Conservation (phyloP, 2,113 vertebrate genomes). For the Collichthys lucidus region DNA sequence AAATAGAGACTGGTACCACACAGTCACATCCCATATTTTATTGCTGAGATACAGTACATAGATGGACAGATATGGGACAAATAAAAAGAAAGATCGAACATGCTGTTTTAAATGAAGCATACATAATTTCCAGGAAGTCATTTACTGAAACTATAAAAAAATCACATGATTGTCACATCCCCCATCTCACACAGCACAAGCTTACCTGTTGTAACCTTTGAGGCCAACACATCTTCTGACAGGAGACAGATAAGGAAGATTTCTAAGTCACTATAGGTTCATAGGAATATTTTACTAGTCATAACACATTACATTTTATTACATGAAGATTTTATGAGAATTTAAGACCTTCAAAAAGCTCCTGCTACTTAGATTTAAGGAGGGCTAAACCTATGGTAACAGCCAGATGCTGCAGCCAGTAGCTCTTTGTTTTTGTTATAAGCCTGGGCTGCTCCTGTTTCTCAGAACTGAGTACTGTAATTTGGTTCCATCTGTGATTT, state of each 20-base stretch:
- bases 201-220: background rate
- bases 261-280: background rate
- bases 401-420: too few species aligned
- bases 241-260: background rate
- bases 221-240: background rate
- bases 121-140: background rate
- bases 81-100: background rate
- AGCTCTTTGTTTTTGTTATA: too few species aligned
- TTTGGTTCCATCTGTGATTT: too few species aligned
- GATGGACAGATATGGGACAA: background rate
- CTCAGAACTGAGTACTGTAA: too few species aligned
- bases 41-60: background rate
- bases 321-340: background rate
- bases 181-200: background rate
- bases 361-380: too few species aligned
- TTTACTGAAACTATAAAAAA: slow-evolving; percentile 28
- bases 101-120: background rate
- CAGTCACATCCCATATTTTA: background rate
- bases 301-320: background rate
- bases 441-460: background rate
- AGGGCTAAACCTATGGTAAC: too few species aligned
- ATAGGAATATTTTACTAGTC: background rate
- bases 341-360: background rate
- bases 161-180: slow-evolving; percentile 22
- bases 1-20: background rate